Conservation (phyloP, 2,113 vertebrate genomes). For the Sardina pilchardus region DNA sequence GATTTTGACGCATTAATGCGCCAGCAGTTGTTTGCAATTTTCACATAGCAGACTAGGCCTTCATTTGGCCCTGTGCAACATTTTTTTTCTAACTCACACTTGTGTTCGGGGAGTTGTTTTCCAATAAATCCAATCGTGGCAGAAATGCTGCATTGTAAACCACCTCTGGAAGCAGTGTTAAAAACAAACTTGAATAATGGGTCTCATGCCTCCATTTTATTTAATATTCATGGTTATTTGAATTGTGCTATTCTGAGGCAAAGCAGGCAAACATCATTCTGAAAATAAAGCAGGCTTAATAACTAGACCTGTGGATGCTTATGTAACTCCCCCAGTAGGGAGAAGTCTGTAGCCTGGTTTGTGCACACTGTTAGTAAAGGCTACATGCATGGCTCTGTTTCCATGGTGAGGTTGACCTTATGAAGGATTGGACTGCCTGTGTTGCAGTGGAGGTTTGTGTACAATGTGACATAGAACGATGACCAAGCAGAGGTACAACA, state of each 20-base stretch:
- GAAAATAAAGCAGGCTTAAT: constrained; percentile 16
- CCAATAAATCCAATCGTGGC: constrained; percentile 35
- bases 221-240: constrained; percentile 27
- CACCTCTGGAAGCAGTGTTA: constrained; percentile 28
- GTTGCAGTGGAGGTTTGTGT: neutral
- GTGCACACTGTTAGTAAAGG: neutral
- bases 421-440: neutral
- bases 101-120: constrained; percentile 36
- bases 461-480: neutral
- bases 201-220: constrained; percentile 9
- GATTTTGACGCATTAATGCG: neutral
- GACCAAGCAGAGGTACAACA: neutral
- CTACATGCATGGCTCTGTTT: neutral
- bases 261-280: constrained; percentile 15
- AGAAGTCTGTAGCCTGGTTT: neutral
- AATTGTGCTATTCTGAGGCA: constrained; percentile 5
- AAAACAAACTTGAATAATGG: constrained; percentile 24
- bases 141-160: constrained; percentile 21
- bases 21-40: neutral
- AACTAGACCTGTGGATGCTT: neutral
- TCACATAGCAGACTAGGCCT: constrained; percentile 1
- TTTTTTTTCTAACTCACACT: constrained; percentile 18
- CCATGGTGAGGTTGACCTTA: neutral
- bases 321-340: neutral
- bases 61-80: neutral